Evolutionary conservation across 2,797 vertebrate species (phyloP).

Genomic region (Cyprinodon diabolis): DNA sequence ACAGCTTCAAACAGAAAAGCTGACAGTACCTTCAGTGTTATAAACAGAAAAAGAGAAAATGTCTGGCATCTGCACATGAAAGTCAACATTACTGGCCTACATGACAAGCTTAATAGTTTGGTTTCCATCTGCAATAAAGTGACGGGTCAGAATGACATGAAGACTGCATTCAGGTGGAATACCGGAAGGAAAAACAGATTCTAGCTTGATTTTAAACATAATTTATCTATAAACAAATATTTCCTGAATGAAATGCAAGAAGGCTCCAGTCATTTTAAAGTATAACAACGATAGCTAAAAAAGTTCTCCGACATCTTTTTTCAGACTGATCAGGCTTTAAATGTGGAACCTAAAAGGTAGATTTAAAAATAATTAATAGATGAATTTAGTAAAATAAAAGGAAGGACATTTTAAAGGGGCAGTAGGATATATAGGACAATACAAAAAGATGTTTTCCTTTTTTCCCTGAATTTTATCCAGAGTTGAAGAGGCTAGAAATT

Average conservation of each 20-base stretch:
- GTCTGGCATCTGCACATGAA: not conserved
- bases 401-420: not conserved
- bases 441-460: not conserved
- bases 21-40: not conserved
- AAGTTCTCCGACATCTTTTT: not conserved
- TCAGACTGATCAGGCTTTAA: not conserved
- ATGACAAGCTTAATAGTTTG: conserved; percentile 3
- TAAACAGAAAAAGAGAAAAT: not conserved
- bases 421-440: not conserved
- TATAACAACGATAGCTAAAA: not conserved
- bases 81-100: not conserved
- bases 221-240: not conserved
- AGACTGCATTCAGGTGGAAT: conserved; percentile 35
- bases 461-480: not conserved
- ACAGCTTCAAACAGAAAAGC: conserved; percentile 15
- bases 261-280: not conserved
- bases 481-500: not conserved
- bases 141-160: conserved; percentile 14
- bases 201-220: not conserved
- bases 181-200: conserved; percentile 17
- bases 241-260: not conserved
- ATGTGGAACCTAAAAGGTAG: not conserved
- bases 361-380: not conserved
- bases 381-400: too few relatives aligned
- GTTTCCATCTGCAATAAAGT: not conserved